phyloP scores from a whole-genome alignment of 1,140 invertebrate species.

The Pogonus chalceus region DNA sequence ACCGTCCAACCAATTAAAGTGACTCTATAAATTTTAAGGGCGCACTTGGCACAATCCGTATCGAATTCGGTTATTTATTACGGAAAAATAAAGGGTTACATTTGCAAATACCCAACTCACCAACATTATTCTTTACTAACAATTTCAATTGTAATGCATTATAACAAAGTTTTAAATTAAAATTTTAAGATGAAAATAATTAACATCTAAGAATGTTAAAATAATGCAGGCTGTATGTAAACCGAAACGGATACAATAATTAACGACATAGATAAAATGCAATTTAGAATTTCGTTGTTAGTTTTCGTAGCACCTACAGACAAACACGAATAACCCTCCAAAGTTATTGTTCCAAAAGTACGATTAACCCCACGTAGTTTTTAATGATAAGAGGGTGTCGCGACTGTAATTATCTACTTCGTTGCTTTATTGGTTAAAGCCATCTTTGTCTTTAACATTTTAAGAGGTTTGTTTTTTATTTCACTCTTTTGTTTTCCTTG shows the following conservation, averaged over 20 bases:
- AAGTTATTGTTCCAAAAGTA: background rate
- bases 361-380: conserved; percentile 2
- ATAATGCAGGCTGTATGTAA: too few species aligned
- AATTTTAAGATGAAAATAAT: too few species aligned
- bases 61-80: background rate
- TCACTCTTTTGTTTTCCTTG: too few species aligned
- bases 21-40: background rate
- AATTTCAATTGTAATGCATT: too few species aligned
- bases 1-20: background rate
- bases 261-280: too few species aligned
- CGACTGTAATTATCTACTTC: background rate
- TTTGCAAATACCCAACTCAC: too few species aligned
- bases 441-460: background rate
- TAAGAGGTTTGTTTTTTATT: too few species aligned
- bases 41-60: background rate
- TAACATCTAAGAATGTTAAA: too few species aligned
- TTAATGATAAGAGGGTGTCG: conserved; percentile 7
- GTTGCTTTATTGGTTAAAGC: background rate
- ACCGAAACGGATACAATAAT: too few species aligned
- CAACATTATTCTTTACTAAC: too few species aligned
- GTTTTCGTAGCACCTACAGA: background rate
- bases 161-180: too few species aligned
- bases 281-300: background rate
- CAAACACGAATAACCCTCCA: background rate
- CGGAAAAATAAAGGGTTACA: background rate